Base-by-base conservation (phyloP, 2,888 invertebrate genomes). In the Elegia similella region DNA sequence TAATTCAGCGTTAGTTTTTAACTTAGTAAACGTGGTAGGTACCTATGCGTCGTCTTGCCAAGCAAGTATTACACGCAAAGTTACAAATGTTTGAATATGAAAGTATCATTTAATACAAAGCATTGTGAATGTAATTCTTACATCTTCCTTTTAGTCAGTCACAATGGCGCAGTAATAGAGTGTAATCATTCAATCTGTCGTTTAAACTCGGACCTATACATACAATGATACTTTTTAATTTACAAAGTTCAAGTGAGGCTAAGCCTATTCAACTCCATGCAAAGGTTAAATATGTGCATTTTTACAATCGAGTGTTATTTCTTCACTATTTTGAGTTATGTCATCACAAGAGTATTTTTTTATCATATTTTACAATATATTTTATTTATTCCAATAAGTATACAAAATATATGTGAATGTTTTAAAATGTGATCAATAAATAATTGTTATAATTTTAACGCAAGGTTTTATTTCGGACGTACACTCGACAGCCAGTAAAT, bases 231-330 rank as follows among this genome's bases (percentile, higher is more conserved):
- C 17, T 64, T 58, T 64, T 62, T 58, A 61, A 64, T 61, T 63
- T 59, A 64, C 64, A 55, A 55, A 61, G 42, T 44, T 55, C 52
- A 55, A 52, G 30, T 63, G 61, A 64, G 70, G 64, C 67, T 66
- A 68, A 64, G 3, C 44, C 13, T 47, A 32, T 44, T 34, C 62
- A 62, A 67, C 60, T 61, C 62, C 60, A 59, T 63, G 59, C 59
- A 68, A 68, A 72, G 69, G 61, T 59, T 61, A 59, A 57, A 16
- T 57, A 44, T 71, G 68, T 69, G 66, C 72, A 70, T 77, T 69
- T 66, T 60, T 68, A 67, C 57, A 63, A 57, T 63, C 57, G 57
- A 58, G 15, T 15, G 7, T 34, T 7, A 15, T 47, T 34, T 30
- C 23, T 52, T 17, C 44, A 32, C 12, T 72, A 69, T 60, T 63